These are phyloP conservation scores for Ursus arctos DNA, from an alignment of 2,113 vertebrate genomes.

Conservation along the genomic window DNA sequence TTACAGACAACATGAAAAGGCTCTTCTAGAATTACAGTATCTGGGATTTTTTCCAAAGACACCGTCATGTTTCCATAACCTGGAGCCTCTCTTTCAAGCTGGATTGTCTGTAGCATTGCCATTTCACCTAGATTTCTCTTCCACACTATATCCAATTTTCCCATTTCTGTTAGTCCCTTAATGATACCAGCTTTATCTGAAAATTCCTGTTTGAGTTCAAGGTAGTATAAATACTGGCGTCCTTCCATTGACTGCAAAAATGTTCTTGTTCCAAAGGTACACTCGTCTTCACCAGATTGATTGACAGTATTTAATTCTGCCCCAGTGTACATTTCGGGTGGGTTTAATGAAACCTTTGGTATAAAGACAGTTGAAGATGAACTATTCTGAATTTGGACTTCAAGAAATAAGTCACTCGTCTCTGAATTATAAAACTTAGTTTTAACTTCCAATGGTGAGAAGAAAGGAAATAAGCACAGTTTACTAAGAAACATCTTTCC, in stretches of 20 bases:
- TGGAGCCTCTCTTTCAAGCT: constrained; percentile 86
- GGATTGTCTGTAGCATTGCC: constrained; percentile 21
- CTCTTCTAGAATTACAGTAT: constrained; percentile 95
- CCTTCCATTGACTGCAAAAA: constrained; percentile 58
- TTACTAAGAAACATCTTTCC: constrained; percentile 53
- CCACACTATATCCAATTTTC: constrained; percentile 40
- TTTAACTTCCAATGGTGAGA: constrained; percentile 45
- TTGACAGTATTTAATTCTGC: constrained; percentile 92
- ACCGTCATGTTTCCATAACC: constrained; percentile 93
- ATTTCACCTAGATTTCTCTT: constrained; percentile 61
- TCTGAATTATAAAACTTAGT: constrained; percentile 76
- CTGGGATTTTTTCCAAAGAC: constrained; percentile 94
- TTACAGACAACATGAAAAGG: constrained; percentile 96
- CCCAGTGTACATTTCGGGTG: constrained; percentile 95
- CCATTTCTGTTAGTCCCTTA: not conserved
- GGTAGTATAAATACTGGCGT: constrained; percentile 54
- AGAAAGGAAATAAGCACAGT: not conserved
- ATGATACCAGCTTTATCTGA: not conserved
- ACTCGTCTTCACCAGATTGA: constrained; percentile 87
- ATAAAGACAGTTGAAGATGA: constrained; percentile 96
- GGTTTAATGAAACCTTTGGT: constrained; percentile 96
- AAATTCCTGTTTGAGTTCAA: constrained; percentile 49
- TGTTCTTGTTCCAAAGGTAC: constrained; percentile 59
- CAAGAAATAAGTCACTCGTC: constrained; percentile 96
- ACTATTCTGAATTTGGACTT: constrained; percentile 97